Evolutionary conservation across 1,140 invertebrate genomes (phyloP).

Genomic region (Brachystomella parvula): DNA sequence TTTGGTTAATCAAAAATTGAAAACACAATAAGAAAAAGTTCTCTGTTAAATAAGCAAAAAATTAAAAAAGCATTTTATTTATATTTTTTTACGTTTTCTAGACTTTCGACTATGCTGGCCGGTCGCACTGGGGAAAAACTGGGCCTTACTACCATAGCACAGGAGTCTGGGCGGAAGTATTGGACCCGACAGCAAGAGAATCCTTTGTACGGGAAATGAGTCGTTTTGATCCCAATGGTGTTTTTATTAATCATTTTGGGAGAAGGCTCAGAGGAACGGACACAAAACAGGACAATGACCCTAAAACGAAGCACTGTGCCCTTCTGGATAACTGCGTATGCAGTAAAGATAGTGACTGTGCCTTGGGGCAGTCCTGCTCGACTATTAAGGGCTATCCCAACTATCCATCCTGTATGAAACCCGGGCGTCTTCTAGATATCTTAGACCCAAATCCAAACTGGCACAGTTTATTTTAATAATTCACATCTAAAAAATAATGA

Average conservation of each 20-base stretch:
- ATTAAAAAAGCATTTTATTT: neutral
- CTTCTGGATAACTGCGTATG: conserved; percentile 24
- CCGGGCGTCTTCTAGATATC: neutral
- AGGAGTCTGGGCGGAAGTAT: neutral
- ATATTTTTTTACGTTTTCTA: neutral
- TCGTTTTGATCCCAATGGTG: conserved; percentile 20
- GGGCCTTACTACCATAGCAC: conserved; percentile 6
- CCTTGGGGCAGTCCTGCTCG: neutral
- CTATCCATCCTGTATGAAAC: neutral
- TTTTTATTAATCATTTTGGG: conserved; percentile 25
- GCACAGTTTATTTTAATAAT: too few relatives aligned
- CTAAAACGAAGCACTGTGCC: conserved; percentile 18
- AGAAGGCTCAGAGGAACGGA: neutral
- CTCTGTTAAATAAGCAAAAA: neutral
- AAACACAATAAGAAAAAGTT: neutral
- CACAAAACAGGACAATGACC: neutral
- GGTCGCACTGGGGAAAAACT: conserved; percentile 23
- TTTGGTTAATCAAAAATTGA: too few relatives aligned
- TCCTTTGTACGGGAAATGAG: neutral
- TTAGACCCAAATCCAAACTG: neutral
- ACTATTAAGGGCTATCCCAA: neutral
- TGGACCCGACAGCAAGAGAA: neutral
- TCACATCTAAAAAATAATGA: too few relatives aligned
- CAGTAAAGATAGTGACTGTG: neutral
- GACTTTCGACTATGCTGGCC: neutral